These are phyloP conservation scores for Elanoides forficatus DNA, from an alignment of 2,113 vertebrate genomes.

Conservation along the genomic window DNA sequence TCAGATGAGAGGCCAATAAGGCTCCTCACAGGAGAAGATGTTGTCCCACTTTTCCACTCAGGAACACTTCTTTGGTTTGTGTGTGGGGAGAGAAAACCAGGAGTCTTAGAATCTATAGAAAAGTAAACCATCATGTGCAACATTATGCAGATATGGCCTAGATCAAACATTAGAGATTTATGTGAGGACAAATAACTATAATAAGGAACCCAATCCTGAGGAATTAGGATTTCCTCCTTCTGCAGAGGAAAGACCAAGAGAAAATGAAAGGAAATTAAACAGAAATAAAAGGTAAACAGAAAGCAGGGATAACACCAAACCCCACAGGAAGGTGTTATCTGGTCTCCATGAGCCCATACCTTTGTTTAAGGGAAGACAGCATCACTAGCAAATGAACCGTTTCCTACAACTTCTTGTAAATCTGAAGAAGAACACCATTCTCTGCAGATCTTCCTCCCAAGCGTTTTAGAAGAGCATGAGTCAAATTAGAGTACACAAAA, in stretches of 20 bases:
- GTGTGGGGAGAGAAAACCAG: not conserved
- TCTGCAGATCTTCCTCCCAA: not conserved
- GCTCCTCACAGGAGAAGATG: not conserved
- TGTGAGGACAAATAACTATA: not conserved
- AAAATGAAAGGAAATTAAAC: not conserved
- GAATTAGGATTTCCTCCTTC: not conserved
- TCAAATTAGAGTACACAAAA: not conserved
- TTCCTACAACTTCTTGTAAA: not conserved
- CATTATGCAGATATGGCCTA: not conserved
- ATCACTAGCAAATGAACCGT: not conserved
- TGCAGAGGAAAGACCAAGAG: not conserved
- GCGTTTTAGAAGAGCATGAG: not conserved
- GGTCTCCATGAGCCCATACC: not conserved
- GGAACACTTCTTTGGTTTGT: not conserved
- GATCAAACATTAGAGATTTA: not conserved
- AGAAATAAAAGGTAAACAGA: not conserved
- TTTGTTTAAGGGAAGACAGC: not conserved
- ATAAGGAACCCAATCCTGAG: not conserved
- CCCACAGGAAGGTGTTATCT: not conserved
- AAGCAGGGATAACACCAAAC: fast-evolving
- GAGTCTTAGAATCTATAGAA: not conserved
- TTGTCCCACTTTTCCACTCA: not conserved
- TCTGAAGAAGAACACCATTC: not conserved
- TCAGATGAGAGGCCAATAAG: not conserved
- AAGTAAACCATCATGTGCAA: not conserved